Evolutionary conservation across 2,797 vertebrate species (phyloP).

Genomic region (Poecile montanus): DNA sequence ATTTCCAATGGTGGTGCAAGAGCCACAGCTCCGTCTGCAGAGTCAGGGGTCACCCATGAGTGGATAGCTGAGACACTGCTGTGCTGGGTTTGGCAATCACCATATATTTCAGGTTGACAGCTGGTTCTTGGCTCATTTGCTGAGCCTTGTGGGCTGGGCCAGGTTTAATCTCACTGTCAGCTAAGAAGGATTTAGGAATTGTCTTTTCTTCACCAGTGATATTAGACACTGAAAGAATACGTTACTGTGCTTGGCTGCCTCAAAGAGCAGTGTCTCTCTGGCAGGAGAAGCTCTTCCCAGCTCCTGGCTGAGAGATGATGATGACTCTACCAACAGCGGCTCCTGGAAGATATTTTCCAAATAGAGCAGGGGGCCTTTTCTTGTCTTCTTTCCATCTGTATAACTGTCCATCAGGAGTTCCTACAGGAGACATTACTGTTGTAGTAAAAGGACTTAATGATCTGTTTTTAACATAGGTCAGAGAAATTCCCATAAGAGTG

Average conservation of each 20-base stretch:
- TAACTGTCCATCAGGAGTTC: neutral
- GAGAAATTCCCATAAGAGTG: neutral
- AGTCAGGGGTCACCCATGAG: neutral
- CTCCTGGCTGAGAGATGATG: neutral
- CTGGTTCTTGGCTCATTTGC: neutral
- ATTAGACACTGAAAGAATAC: neutral
- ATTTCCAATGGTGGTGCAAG: neutral
- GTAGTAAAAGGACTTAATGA: neutral
- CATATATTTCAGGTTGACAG: neutral
- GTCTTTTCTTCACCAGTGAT: neutral
- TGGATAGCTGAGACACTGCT: neutral
- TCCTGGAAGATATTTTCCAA: neutral
- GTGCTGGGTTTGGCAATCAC: neutral
- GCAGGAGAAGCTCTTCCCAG: neutral
- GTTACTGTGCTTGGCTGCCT: neutral
- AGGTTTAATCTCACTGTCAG: neutral
- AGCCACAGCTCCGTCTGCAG: neutral
- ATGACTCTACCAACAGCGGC: fast-evolving
- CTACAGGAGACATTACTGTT: neutral
- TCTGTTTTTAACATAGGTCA: neutral
- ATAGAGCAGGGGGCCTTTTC: neutral
- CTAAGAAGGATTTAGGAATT: neutral
- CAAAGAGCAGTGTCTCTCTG: fast-evolving
- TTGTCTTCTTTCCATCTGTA: neutral
- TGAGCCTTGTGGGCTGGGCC: fast-evolving